Percentiles rank a stretch among this genome's conserved stretches.
Conservation (phyloP, 2,113 vertebrate genomes). For the Dromaius novaehollandiae region DNA sequence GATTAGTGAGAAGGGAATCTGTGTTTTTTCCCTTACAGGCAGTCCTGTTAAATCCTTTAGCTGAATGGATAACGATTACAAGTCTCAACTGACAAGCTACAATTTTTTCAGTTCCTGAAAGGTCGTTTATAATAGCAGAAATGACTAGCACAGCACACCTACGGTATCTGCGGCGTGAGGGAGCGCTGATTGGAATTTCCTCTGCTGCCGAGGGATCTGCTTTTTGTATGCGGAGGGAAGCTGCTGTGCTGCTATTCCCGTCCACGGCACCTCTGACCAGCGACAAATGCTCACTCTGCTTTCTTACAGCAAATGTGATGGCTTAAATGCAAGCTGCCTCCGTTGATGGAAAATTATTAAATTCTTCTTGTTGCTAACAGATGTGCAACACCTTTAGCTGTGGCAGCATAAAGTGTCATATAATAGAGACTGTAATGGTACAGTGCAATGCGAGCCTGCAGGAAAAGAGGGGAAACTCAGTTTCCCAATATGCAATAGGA, state of each 20-base stretch:
- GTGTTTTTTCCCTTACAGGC: background rate
- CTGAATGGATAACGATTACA: constrained; percentile 58
- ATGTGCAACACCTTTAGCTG: background rate
- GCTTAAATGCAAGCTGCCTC: constrained; percentile 3
- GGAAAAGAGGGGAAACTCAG: background rate
- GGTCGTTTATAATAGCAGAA: constrained; percentile 49
- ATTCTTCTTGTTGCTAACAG: constrained; percentile 7
- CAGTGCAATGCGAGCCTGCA: background rate
- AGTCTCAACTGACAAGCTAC: constrained; percentile 42
- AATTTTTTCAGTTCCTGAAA: constrained; percentile 50
- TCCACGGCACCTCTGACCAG: background rate
- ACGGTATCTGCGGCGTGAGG: background rate
- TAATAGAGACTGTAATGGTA: background rate
- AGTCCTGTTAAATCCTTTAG: constrained; percentile 30
- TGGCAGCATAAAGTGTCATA: background rate
- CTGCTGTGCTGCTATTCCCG: background rate
- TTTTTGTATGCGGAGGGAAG: constrained; percentile 8
- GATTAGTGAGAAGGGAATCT: background rate
- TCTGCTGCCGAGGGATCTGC: background rate
- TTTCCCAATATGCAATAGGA: background rate
- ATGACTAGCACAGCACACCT: constrained; percentile 16
- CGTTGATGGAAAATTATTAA: background rate
- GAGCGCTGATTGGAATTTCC: constrained; percentile 52
- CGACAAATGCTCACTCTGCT: background rate
- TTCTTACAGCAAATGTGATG: background rate